Percentiles rank a stretch among this genome's conserved stretches.
phyloP scores from a whole-genome alignment of 1,140 invertebrate species.

The Goniozus legneri region DNA sequence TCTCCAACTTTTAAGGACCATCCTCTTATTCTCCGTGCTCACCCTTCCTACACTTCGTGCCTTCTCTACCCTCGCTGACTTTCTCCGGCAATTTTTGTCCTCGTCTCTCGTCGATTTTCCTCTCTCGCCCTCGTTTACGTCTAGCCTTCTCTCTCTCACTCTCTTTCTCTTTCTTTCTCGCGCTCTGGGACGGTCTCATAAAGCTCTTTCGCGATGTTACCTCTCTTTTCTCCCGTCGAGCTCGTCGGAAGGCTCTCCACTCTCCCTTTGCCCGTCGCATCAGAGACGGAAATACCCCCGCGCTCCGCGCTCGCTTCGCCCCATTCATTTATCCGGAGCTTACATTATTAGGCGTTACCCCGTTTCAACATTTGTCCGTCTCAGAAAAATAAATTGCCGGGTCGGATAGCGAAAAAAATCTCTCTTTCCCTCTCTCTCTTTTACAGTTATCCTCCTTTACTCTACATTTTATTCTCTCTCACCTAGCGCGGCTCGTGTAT shows the following conservation, averaged over 20 bases:
- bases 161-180: constrained; percentile 17
- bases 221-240: too few species aligned
- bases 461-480: neutral
- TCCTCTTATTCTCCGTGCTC: constrained; percentile 41
- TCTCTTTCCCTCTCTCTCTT: neutral
- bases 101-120: constrained; percentile 9
- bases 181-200: constrained; percentile 5
- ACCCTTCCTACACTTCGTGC: too few species aligned
- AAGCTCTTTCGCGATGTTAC: too few species aligned
- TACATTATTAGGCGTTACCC: constrained; percentile 46
- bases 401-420: constrained; percentile 16
- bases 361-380: constrained; percentile 39
- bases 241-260: too few species aligned
- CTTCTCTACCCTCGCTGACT: too few species aligned
- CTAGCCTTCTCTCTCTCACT: constrained; percentile 15
- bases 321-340: constrained; percentile 36
- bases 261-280: too few species aligned
- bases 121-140: constrained; percentile 3
- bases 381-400: constrained; percentile 42
- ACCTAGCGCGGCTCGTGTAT: too few species aligned
- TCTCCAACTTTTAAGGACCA: constrained; percentile 53
- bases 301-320: constrained; percentile 2
- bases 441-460: neutral
- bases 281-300: too few species aligned
- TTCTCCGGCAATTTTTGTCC: too few species aligned